Evolutionary conservation across 2,797 vertebrate species (phyloP), one percentile per base, ranked within the genome.

Genomic region (Sebastes dallii): DNA sequence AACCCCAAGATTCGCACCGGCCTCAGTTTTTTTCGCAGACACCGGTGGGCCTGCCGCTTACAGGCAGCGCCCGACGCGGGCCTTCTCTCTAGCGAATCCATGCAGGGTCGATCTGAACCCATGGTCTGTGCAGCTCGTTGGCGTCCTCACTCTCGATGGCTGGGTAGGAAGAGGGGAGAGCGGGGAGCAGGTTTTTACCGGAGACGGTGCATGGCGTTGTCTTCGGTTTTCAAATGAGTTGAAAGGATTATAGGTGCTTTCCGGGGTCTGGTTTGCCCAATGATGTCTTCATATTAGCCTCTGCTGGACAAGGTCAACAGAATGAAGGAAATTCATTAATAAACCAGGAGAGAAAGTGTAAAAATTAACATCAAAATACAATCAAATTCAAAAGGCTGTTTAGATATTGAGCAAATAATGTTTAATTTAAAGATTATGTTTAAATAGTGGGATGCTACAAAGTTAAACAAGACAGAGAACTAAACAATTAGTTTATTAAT

Each of bases 21-120:
- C 91, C 97, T 96, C 87, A 99, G 92, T 95, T 97, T 99, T 96
- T 96, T 97, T 89, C 95, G 96, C 75, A 96, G 87, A 73, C 94
- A 95, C 74, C 86, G 93, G 64, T 93, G 94, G 83, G 81, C 92
- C 80, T 91, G 94, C 84, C 87, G 89, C 80, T 93, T 94, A 85
- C 90, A 94, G 75, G 79, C n/a, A 4, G 89, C 65, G 6, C 76
- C 91, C 82, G 68, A 29, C 22, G 22, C 16, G 71, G 87, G 88
- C 32, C 91, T 84, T n/a, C 60, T 82, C 80, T 84, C 85, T 16
- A 18, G 71, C n/a, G 86, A 42, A 72, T 91, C 89, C 70, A 85
- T 67, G 82, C 84, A 73, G 79, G 85, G 84, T 32, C 88, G 85
- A 59, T 93, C 84, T 68, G 91, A 89, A 88, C 73, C 90, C 94